Conservation (phyloP, 2,888 invertebrate species). For the Ariolimax columbianus region DNA sequence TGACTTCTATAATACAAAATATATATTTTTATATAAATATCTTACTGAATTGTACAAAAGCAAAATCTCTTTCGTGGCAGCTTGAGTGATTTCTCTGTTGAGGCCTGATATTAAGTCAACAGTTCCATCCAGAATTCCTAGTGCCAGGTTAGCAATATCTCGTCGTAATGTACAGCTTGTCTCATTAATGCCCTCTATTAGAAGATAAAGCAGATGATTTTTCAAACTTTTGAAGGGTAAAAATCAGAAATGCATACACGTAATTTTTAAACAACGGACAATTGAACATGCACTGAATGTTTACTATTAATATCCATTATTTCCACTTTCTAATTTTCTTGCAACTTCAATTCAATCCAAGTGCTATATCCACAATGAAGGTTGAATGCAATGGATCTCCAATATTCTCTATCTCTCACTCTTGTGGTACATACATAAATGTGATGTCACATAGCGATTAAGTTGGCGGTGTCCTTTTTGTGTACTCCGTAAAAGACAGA, state of each 20-base stretch:
- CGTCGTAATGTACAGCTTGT: conserved; percentile 17
- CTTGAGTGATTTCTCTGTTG: not conserved
- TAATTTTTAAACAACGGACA: not conserved
- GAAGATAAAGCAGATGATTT: not conserved
- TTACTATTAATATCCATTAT: not conserved
- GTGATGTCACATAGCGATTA: too few species aligned
- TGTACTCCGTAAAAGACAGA: too few species aligned
- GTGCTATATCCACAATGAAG: too few species aligned
- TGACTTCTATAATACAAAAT: not conserved
- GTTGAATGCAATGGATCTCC: too few species aligned
- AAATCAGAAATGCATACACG: not conserved
- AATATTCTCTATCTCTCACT: too few species aligned
- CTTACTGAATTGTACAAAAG: not conserved
- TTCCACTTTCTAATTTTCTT: not conserved
- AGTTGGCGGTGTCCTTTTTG: too few species aligned
- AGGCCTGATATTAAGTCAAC: not conserved
- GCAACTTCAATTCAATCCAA: too few species aligned
- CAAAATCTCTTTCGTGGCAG: not conserved
- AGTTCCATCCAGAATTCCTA: conserved; percentile 17
- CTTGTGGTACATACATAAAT: too few species aligned
- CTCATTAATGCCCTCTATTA: not conserved
- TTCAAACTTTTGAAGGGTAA: not conserved
- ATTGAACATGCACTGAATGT: not conserved
- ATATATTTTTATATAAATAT: too few species aligned
- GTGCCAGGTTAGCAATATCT: conserved; percentile 9